Base-by-base conservation (phyloP, 2,888 invertebrate genomes). In the Lasiommata megera region DNA sequence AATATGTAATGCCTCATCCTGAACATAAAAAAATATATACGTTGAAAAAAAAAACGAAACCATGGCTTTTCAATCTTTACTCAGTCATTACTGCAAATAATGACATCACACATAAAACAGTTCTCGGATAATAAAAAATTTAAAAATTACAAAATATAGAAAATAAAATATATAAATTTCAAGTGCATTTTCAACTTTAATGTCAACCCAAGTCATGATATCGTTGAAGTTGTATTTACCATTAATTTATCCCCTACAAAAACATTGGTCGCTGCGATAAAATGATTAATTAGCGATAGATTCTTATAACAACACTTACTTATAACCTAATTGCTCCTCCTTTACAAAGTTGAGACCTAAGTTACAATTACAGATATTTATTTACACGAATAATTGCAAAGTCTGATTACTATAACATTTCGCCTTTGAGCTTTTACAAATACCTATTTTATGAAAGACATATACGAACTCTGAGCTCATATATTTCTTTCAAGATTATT, bases 291-390 rank as follows among this genome's bases (percentile, higher is more conserved):
- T 52, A 41, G 60, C 56, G 53, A 40, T 37, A 46, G 46, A n/a
- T 36, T 54, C 56, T 60, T 62, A 62, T 23, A 18, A 28, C 50
- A 44, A 43, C 62, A 57, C 84, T 87, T 88, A 88, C 29, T 86
- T 88, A 87, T 23, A 38, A 40, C 28, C 85, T 88, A 88, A 73
- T 88, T 88, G 88, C 81, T 88, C 88, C 88, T 86, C 88, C 79
- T 84, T 84, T 84, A 86, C 82, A 82, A 76, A 76, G 77, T 72
- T 68, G 73, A 75, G 76, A 69, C 72, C 60, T 72, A 73, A 66
- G 70, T 67, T 72, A 75, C 67, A 67, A 58, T 66, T 66, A 61
- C 56, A 59, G 40, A 55, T 48, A 56, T 41, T 31, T 44, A 14
- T 31, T 36, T 50, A 44, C 17, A 43, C 14, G 28, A 36, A 41